A percentile compares a stretch with the other conserved stretches of the same genome.
phyloP scores from a whole-genome alignment of 2,888 invertebrate genomes.

The Merodon equestris region DNA sequence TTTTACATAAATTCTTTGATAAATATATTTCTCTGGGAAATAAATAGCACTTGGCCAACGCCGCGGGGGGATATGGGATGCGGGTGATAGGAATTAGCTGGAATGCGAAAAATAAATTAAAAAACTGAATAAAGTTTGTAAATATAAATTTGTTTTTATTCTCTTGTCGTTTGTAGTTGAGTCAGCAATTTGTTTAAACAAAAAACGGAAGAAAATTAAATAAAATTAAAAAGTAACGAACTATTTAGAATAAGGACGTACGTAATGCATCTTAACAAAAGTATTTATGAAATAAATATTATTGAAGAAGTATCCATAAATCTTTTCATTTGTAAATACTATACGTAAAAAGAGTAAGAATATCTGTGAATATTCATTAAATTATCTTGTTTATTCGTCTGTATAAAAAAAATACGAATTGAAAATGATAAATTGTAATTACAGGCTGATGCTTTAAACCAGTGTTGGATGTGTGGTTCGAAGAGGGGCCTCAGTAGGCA shows the following conservation, averaged over 20 bases:
- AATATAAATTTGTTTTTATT: conserved; percentile 51
- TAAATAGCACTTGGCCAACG: conserved; percentile 38
- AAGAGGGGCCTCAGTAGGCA: too few species aligned
- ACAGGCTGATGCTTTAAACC: conserved; percentile 19
- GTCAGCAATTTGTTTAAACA: not conserved
- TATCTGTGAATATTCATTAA: conserved; percentile 33
- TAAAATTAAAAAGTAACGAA: too few species aligned
- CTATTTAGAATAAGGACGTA: conserved; percentile 38
- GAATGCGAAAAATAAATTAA: conserved; percentile 13
- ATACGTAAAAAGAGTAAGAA: conserved; percentile 43
- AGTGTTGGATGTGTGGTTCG: conserved; percentile 14
- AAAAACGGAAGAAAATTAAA: conserved; percentile 33
- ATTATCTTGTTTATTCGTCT: conserved; percentile 38
- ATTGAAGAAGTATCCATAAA: conserved; percentile 57
- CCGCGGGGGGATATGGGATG: not conserved
- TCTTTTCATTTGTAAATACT: conserved; percentile 32
- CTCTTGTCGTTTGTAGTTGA: conserved; percentile 13
- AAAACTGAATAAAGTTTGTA: conserved; percentile 38
- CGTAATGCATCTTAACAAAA: conserved; percentile 60
- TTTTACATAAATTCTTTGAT: conserved; percentile 8
- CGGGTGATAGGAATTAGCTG: not conserved
- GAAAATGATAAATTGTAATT: conserved; percentile 35
- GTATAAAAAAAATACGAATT: too few species aligned
- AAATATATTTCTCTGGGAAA: conserved; percentile 22
- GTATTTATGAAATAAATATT: conserved; percentile 64